Evolutionary conservation across 2,113 vertebrate genomes (phyloP), one percentile per base, ranked within the genome.

Genomic region (Sterrhoptilus dennistouni): DNA sequence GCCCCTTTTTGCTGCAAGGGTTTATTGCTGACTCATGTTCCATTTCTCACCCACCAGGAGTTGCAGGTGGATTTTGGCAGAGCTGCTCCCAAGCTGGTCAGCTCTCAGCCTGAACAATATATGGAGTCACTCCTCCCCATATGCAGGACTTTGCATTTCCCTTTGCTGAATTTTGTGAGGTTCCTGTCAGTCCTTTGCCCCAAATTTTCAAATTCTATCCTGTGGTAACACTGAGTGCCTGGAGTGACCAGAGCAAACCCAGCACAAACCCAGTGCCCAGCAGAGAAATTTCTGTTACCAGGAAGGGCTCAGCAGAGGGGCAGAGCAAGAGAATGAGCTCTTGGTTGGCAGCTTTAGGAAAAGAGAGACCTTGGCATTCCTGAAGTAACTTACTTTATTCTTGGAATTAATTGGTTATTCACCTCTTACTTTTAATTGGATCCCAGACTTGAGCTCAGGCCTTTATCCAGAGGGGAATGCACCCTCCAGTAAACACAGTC

Each of bases 131-230:
- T 27, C 25, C 31, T 53, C 18, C 52, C 8, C 31, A 24, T 0
- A 11, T 0, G 0, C 45, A 38, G 63, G 28, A 24, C 52, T 75
- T 42, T 1, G 25, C 33, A 3, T 11, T n/a, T 65, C 5, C 29
- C 28, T 31, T 36, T 14, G 20, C 8, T 36, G 38, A 44, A 15
- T 19, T 50, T 35, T 0, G 3, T 0, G 33, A 49, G 22, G 25
- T 14, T 77, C 27, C 20, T 17, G 3, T 7, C 23, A 47, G 7
- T 9, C 7, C 31, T 52, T 10, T 36, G 21, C 21, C 14, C 1
- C 36, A 31, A 4, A 21, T 3, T 50, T 20, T 21, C 1, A 3
- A 66, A 15, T 12, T 52, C 3, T 1, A 38, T 40, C 2, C 31
- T n/a, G 31, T 27, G 60, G 14, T 23, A 19, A 33, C 60, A 5